These are phyloP conservation scores for Ctenopoma multispine DNA, from an alignment of 2,797 vertebrate genomes.

Conservation along the genomic window DNA sequence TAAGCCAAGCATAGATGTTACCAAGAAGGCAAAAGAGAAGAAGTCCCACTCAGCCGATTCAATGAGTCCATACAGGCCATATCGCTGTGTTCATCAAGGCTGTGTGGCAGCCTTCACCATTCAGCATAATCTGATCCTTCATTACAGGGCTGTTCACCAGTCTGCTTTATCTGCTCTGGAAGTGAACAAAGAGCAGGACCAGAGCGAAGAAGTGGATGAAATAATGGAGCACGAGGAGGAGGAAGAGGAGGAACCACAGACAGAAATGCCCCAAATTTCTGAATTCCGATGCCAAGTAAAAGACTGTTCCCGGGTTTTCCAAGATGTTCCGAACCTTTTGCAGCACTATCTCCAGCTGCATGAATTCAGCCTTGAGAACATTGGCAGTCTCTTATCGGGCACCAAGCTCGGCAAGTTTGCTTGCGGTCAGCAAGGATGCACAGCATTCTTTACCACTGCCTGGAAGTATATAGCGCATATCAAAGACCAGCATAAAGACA, in stretches of 20 bases:
- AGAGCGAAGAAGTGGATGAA: conserved; percentile 76
- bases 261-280: conserved; percentile 81
- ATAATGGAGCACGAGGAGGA: conserved; percentile 69
- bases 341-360: conserved; percentile 96
- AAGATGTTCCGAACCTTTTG: conserved; percentile 90
- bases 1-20: conserved; percentile 53
- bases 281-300: conserved; percentile 95
- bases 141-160: conserved; percentile 96
- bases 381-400: conserved; percentile 85
- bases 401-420: conserved; percentile 88
- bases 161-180: conserved; percentile 90
- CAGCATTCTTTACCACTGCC: conserved; percentile 87
- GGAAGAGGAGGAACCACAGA: conserved; percentile 69
- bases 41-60: conserved; percentile 79
- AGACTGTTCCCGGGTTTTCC: conserved; percentile 95
- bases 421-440: conserved; percentile 92
- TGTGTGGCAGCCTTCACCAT: conserved; percentile 96
- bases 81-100: conserved; percentile 94
- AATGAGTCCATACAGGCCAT: conserved; percentile 91
- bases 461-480: conserved; percentile 91
- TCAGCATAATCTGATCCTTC: conserved; percentile 97
- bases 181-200: conserved; percentile 88
- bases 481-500: conserved; percentile 88
- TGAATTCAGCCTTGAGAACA: conserved; percentile 89
- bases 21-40: conserved; percentile 84